Conservation (phyloP, 2,113 vertebrate genomes). For the Perca flavescens region DNA sequence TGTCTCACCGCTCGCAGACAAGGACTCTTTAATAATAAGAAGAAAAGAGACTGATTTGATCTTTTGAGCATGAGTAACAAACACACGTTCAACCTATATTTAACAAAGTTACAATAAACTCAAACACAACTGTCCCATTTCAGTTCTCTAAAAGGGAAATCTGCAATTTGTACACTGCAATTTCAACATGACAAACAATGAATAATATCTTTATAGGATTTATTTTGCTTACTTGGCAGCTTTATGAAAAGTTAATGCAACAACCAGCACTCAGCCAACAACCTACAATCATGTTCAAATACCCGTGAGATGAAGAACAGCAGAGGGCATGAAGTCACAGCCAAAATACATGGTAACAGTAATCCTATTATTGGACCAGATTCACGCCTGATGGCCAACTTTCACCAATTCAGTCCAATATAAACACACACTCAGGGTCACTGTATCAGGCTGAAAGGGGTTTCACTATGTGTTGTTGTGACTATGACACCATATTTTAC, state of each 20-base stretch:
- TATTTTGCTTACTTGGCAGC: neutral
- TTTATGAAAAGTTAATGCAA: conserved; percentile 8
- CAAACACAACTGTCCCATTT: neutral
- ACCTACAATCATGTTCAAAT: neutral
- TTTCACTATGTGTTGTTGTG: neutral
- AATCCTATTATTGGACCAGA: neutral
- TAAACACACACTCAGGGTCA: neutral
- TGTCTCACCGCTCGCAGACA: neutral
- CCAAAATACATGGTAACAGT: neutral
- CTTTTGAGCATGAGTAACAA: too few species aligned
- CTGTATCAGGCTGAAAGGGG: neutral
- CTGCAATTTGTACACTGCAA: neutral
- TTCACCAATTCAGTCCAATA: too few species aligned
- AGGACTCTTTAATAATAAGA: neutral
- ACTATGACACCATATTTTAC: neutral
- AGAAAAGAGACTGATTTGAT: too few species aligned
- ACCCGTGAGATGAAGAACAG: neutral
- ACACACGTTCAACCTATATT: neutral
- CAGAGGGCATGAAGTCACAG: conserved; percentile 1
- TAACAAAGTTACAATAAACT: neutral
- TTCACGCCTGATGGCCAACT: neutral
- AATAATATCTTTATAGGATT: neutral
- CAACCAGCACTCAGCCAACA: neutral
- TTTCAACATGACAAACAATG: neutral
- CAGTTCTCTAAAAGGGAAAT: neutral